These are phyloP conservation scores for Eulacestoma nigropectus DNA, from an alignment of 2,113 vertebrate genomes.

Conservation along the genomic window DNA sequence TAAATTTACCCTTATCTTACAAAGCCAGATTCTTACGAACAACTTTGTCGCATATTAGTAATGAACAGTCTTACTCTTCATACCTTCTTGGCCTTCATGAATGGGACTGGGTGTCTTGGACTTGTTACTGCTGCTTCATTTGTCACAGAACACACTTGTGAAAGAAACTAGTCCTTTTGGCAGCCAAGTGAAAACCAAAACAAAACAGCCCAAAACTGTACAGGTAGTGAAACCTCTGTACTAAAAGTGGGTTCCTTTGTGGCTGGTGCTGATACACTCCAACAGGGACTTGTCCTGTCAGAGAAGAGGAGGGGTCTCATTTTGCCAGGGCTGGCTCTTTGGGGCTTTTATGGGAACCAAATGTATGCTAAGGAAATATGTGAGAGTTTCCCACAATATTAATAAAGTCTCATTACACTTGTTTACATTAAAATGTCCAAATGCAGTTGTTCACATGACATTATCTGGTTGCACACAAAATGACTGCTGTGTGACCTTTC, in stretches of 20 bases:
- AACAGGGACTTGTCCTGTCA: background rate
- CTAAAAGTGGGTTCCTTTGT: background rate
- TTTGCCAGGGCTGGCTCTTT: background rate
- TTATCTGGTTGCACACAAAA: background rate
- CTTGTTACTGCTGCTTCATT: background rate
- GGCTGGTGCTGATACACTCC: background rate
- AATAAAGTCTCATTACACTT: constrained; percentile 18
- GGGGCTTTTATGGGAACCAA: background rate
- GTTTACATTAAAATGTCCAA: constrained; percentile 44
- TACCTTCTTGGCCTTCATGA: background rate
- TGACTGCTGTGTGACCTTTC: constrained; percentile 31
- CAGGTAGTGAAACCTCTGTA: background rate
- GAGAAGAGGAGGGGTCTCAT: background rate
- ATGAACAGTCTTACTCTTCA: background rate
- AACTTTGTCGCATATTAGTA: background rate
- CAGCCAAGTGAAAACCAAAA: background rate
- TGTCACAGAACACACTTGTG: background rate
- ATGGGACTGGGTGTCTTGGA: background rate
- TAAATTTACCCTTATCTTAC: background rate
- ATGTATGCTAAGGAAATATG: background rate
- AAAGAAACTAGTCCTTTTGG: background rate
- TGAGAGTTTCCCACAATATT: constrained; percentile 42
- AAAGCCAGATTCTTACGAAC: background rate
- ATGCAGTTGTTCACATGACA: constrained; percentile 39
- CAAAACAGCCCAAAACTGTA: background rate